A percentile compares a stretch with the other conserved stretches of the same genome.
Evolutionary conservation across 2,797 vertebrate genomes (phyloP).

Genomic region (Acomys russatus): DNA sequence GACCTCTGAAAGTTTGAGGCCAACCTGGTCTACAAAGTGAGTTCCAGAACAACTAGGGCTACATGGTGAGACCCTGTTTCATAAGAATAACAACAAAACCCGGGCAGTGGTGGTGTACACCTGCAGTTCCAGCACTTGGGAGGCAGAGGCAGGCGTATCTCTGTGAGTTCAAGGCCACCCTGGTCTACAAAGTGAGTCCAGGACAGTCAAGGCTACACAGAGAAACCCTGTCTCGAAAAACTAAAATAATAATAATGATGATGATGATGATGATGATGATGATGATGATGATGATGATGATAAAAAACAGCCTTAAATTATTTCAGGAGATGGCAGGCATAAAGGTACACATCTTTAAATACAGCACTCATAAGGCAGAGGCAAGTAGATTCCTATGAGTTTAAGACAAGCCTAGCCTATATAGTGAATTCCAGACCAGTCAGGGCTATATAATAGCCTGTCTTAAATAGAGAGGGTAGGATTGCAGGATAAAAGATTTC

Average conservation of each 20-base stretch:
- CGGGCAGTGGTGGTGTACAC: too few species aligned
- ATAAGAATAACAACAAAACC: neutral
- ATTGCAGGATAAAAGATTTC: neutral
- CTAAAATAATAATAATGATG: too few species aligned
- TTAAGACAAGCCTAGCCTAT: neutral
- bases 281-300: too few species aligned
- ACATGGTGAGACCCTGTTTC: neutral
- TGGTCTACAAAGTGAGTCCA: too few species aligned
- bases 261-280: too few species aligned
- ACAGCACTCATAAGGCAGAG: neutral
- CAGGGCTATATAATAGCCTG: neutral
- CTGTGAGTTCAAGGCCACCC: too few species aligned
- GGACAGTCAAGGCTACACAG: too few species aligned
- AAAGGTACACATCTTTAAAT: neutral
- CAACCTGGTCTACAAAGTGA: neutral
- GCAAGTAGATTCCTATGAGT: neutral
- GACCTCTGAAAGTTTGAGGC: neutral
- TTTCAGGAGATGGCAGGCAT: neutral
- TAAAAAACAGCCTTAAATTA: neutral
- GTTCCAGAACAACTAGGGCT: neutral
- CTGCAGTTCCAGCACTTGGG: too few species aligned
- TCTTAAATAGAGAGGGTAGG: neutral
- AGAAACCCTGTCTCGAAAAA: too few species aligned
- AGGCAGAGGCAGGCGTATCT: too few species aligned
- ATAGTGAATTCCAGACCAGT: neutral